phyloP scores from a whole-genome alignment of 2,797 vertebrate genomes.

The Monodelphis domestica region DNA sequence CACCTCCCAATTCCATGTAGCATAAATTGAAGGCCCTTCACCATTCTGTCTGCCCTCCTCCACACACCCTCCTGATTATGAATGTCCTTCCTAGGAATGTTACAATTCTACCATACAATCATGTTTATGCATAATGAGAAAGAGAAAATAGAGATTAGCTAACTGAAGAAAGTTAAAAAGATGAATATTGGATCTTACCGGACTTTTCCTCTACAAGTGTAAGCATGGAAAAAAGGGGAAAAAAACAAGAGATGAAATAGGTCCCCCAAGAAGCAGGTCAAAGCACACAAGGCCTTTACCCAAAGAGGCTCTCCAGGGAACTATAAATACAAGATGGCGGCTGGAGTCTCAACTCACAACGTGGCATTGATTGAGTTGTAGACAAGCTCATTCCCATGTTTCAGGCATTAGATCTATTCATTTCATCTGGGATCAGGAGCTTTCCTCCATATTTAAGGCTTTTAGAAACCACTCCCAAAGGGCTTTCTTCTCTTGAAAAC shows the following conservation, averaged over 20 bases:
- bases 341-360: background rate
- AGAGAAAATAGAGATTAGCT: constrained; percentile 30
- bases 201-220: constrained; percentile 94
- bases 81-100: background rate
- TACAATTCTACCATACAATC: background rate
- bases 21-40: background rate
- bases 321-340: background rate
- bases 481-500: background rate
- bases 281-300: background rate
- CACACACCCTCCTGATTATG: background rate
- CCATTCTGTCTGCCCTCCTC: background rate
- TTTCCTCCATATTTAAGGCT: background rate
- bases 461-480: constrained; percentile 20
- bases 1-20: background rate
- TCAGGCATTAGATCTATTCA: background rate
- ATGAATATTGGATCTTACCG: constrained; percentile 89
- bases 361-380: background rate
- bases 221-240: constrained; percentile 82
- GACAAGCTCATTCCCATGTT: background rate
- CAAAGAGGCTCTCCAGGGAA: background rate
- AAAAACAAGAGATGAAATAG: constrained; percentile 67
- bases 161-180: constrained; percentile 24
- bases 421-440: background rate
- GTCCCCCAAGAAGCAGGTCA: constrained; percentile 39
- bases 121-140: background rate